phyloP scores from a whole-genome alignment of 2,113 vertebrate genomes.

The Dasyprocta punctata region DNA sequence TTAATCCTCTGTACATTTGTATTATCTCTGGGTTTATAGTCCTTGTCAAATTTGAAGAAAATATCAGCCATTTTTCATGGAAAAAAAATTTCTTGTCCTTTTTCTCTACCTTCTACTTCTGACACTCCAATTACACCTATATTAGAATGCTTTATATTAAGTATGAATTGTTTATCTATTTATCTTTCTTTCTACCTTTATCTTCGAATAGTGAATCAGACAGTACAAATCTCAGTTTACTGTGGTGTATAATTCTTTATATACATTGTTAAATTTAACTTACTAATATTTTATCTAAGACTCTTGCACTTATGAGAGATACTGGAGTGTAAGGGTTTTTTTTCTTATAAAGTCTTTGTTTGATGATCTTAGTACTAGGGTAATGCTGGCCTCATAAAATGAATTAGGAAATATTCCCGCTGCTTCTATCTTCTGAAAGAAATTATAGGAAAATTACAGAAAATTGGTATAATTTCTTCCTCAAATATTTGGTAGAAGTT shows the following conservation, averaged over 20 bases:
- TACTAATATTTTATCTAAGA: background rate
- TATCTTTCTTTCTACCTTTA: background rate
- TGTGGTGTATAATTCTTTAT: background rate
- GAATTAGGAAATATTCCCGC: background rate
- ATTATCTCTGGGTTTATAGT: background rate
- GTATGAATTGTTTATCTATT: background rate
- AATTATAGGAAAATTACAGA: background rate
- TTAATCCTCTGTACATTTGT: background rate
- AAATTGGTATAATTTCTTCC: background rate
- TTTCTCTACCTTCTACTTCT: background rate
- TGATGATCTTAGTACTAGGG: background rate
- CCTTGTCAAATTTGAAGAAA: background rate
- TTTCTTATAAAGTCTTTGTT: background rate
- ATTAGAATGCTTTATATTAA: background rate
- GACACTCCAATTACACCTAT: background rate
- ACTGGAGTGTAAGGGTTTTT: background rate
- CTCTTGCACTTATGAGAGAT: background rate
- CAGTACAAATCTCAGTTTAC: background rate
- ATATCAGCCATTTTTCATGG: background rate
- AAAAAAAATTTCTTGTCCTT: background rate
- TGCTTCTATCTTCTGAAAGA: background rate
- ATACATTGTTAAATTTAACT: background rate
- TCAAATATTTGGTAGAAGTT: background rate
- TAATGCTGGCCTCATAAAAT: background rate
- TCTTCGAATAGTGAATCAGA: background rate